Base-by-base conservation (phyloP, 2,113 vertebrate species). In the Paracanthobrama guichenoti region DNA sequence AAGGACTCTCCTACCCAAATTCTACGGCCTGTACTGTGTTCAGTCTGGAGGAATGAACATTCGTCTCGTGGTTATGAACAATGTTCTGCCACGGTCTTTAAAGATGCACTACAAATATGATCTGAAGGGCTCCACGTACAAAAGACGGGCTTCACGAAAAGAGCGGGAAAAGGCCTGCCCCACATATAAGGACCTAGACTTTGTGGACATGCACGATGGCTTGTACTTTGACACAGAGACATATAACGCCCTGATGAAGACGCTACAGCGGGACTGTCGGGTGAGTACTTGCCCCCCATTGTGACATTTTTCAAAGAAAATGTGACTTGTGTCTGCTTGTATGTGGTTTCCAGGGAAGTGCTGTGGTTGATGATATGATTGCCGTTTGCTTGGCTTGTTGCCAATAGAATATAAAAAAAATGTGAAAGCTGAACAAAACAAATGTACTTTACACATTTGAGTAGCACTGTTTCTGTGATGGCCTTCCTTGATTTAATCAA, bases 121-220 rank as follows among this genome's bases (percentile, higher is more conserved):
- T 83, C 92, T 95, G 79, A 95, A 95, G 86, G 94, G 94, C 62
- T 95, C 94, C 72, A 95, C 94, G 13, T 94, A 95, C 86, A 95
- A 95, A 88, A 91, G 94, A 42, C 89, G 93, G 48, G 94, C 94
- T 0, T 94, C 93, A 84, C 90, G 94, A 75, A 95, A 95, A 75
- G 94, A 95, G 85, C 84, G 93, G 46, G 94, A 95, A 80, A 95
- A 95, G 77, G 26, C 85, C 42, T 91, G 91, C 64, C 94, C 93
- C 0, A 94, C 93, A 4, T 93, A 92, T 89, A 95, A 95, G 77
- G 94, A 95, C 53, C 90, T 95, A 88, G 93, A 95, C 91, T 95
- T 99, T 84, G 96, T 98, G 93, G 97, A 99, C 88, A 96, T 97
- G 94, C 96, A 97, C 0, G 97, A 99, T 87, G 97, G 97, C 9